Conservation (phyloP, 1,140 invertebrate species). For the Trichoplusia ni region DNA sequence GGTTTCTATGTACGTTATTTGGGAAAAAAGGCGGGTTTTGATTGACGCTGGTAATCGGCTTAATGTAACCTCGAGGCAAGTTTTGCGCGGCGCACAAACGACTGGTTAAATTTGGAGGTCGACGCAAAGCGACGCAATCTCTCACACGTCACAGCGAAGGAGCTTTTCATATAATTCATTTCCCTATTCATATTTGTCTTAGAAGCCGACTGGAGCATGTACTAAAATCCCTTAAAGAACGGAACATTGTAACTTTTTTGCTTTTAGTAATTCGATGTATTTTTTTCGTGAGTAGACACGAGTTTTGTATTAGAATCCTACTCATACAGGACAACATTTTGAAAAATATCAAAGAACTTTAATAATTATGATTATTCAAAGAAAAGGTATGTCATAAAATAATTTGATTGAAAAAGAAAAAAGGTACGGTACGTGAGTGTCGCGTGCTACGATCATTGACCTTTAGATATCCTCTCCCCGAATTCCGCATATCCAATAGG, state of each 20-base stretch:
- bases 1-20: slow-evolving; percentile 55
- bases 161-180: slow-evolving; percentile 79
- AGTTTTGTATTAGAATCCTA: slow-evolving; percentile 49
- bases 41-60: slow-evolving; percentile 78
- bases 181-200: slow-evolving; percentile 80
- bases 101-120: slow-evolving; percentile 78
- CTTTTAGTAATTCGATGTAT: slow-evolving; percentile 67
- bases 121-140: slow-evolving; percentile 77
- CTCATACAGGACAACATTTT: slow-evolving; percentile 62
- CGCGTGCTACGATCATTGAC: slow-evolving; percentile 21
- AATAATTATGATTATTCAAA: slow-evolving; percentile 16
- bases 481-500: slow-evolving; percentile 44
- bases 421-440: slow-evolving; percentile 27
- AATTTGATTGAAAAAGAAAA: slow-evolving; percentile 24
- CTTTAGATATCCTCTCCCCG: slow-evolving; percentile 24
- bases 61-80: slow-evolving; percentile 79
- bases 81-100: slow-evolving; percentile 72
- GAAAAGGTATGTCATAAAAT: slow-evolving; percentile 5
- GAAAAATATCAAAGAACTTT: neutral
- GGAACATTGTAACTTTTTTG: slow-evolving; percentile 61
- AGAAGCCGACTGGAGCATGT: slow-evolving; percentile 55
- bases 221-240: slow-evolving; percentile 51
- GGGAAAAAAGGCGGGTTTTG: slow-evolving; percentile 74
- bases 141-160: slow-evolving; percentile 75
- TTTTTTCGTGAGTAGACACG: slow-evolving; percentile 55